These are phyloP conservation scores for Cremastinae sp. DNA, from an alignment of 2,888 invertebrate species.

Conservation along the genomic window DNA sequence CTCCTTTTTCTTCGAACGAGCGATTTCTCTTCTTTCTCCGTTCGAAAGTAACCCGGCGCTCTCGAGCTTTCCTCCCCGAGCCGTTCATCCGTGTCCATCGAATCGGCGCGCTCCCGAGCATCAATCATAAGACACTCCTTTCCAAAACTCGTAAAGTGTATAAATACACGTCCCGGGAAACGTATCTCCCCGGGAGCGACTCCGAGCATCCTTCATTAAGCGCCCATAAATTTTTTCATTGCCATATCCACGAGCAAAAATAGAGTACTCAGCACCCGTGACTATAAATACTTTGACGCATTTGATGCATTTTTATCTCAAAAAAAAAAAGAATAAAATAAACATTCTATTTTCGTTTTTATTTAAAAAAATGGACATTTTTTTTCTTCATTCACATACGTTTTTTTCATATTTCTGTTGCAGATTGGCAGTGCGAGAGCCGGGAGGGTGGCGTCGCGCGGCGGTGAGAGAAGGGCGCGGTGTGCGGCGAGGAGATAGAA, in stretches of 20 bases:
- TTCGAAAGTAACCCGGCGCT: background rate
- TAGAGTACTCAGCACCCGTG: too few species aligned
- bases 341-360: too few species aligned
- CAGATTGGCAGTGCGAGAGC: conserved; percentile 63
- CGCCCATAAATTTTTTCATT: too few species aligned
- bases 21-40: background rate
- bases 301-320: too few species aligned
- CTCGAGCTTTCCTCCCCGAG: conserved; percentile 7
- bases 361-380: too few species aligned
- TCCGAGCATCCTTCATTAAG: background rate
- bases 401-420: conserved; percentile 38
- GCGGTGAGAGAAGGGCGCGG: conserved; percentile 65
- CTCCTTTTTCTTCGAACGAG: conserved; percentile 3
- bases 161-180: conserved; percentile 30
- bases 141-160: conserved; percentile 38
- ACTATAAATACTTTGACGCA: too few species aligned
- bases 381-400: too few species aligned
- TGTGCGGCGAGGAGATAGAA: conserved; percentile 67
- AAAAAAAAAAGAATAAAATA: too few species aligned
- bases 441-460: conserved; percentile 67
- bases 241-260: too few species aligned
- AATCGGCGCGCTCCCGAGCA: background rate
- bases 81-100: background rate
- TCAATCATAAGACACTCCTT: conserved; percentile 30
- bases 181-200: background rate